Conservation (phyloP, 2,888 invertebrate genomes). For the Aspidiotus destructor region DNA sequence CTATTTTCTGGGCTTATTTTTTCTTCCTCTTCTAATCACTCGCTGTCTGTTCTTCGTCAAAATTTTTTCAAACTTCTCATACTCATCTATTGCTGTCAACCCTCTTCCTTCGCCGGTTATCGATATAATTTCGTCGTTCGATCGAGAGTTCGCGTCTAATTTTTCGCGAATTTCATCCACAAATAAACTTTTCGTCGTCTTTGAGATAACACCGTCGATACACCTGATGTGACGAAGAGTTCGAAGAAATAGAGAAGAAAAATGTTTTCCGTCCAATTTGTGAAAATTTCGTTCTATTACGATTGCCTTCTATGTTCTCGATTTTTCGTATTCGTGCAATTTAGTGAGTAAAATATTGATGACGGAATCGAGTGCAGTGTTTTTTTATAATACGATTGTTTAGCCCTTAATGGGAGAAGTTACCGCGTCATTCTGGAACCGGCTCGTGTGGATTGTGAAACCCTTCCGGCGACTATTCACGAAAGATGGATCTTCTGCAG, state of each 20-base stretch:
- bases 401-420: constrained; percentile 28
- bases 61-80: constrained; percentile 3
- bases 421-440: constrained; percentile 7
- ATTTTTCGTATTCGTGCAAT: constrained; percentile 2
- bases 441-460: constrained; percentile 12
- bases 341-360: not conserved
- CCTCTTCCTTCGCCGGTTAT: not conserved
- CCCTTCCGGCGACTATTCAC: not conserved
- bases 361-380: constrained; percentile 17
- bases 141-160: constrained; percentile 4
- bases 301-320: not conserved
- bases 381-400: constrained; percentile 2
- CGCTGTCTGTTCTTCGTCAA: not conserved
- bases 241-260: not conserved
- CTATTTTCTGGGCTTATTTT: not conserved
- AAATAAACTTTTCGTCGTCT: too few relatives aligned
- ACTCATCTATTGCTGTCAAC: not conserved
- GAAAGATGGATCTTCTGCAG: constrained; percentile 1
- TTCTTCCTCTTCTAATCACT: not conserved
- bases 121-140: not conserved
- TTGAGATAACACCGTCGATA: too few relatives aligned
- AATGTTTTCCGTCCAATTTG: constrained; percentile 2
- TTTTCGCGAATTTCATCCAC: not conserved
- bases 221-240: too few relatives aligned
- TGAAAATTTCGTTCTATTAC: constrained; percentile 5